Evolutionary conservation across 2,888 invertebrate genomes (phyloP).

Genomic region (Patella depressa): DNA sequence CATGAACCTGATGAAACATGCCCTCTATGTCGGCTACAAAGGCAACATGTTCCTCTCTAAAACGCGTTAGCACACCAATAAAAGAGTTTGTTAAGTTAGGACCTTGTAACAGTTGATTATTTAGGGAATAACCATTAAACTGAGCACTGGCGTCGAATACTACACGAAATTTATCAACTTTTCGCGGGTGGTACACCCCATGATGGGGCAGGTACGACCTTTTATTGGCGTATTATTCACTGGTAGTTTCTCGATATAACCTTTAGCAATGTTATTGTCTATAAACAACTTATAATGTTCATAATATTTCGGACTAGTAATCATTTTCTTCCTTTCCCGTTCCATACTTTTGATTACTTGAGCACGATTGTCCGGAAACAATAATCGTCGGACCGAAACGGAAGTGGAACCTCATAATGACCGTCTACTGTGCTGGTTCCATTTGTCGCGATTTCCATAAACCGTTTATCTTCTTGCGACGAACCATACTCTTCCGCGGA

Average conservation of each 20-base stretch:
- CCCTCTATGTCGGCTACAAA: constrained; percentile 25
- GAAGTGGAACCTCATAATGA: too few species aligned
- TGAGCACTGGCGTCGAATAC: constrained; percentile 22
- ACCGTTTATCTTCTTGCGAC: too few species aligned
- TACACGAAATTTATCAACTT: constrained; percentile 16
- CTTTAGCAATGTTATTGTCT: background rate
- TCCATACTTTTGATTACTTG: too few species aligned
- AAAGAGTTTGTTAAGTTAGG: constrained; percentile 24
- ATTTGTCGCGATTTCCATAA: too few species aligned
- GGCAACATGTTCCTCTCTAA: constrained; percentile 16
- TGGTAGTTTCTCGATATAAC: background rate
- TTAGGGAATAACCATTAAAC: constrained; percentile 8
- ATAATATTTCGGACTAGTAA: too few species aligned
- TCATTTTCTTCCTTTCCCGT: too few species aligned
- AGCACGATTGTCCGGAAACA: too few species aligned
- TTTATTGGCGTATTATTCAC: background rate
- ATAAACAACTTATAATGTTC: constrained; percentile 23
- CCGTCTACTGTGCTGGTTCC: too few species aligned
- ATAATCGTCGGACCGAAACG: too few species aligned
- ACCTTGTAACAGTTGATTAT: too few species aligned
- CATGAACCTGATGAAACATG: constrained; percentile 27
- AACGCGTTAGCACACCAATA: constrained; percentile 17
- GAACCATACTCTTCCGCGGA: too few species aligned
- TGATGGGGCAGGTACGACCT: constrained; percentile 18
- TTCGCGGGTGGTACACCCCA: constrained; percentile 31